Base-by-base conservation (phyloP, 2,113 vertebrate species). In the Merops nubicus region DNA sequence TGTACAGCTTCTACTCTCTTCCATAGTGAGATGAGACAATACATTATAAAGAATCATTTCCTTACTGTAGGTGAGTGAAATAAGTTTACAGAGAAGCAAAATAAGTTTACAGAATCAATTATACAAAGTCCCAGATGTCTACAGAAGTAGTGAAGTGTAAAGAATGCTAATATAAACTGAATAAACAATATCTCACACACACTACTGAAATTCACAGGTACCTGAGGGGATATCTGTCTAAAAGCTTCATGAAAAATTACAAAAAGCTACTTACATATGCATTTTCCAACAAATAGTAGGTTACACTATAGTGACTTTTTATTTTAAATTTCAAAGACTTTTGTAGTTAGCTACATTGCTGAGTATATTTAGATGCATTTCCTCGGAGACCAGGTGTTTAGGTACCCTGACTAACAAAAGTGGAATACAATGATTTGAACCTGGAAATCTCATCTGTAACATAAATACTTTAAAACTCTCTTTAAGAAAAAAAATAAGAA, bases 111-210 rank as follows among this genome's bases (percentile, higher is more conserved):
- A 84, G 77, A 93, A 67, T 28, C 47, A 68, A 80, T 87, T 78
- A 72, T 16, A 81, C 56, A 40, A 63, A 89, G n/a, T 72, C 60
- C 54, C 79, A 92, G 59, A 53, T 45, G 68, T 72, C 63, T 78
- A 65, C 81, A 77, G 64, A 65, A 91, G 42, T 20, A 59, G 18
- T n/a, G 51, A 91, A 73, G 33, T 60, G n/a, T 87, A 87, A 85
- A 89, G 91, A 94, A 87, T 68, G 53, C 31, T 94, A 90, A 84
- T 77, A 7, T 48, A 87, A 84, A 40, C 40, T 82, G 74, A 91
- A 94, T 79, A 95, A 93, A 92, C 23, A 93, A 17, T 56, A 36
- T n/a, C 54, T 62, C 63, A 59, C 69, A 77, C 28, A 18, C 40
- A 33, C 40, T 19, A 23, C 36, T 6, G 23, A 80, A 88, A 95